Base-by-base conservation (phyloP, 2,888 invertebrate species). In the Plutella xylostella region DNA sequence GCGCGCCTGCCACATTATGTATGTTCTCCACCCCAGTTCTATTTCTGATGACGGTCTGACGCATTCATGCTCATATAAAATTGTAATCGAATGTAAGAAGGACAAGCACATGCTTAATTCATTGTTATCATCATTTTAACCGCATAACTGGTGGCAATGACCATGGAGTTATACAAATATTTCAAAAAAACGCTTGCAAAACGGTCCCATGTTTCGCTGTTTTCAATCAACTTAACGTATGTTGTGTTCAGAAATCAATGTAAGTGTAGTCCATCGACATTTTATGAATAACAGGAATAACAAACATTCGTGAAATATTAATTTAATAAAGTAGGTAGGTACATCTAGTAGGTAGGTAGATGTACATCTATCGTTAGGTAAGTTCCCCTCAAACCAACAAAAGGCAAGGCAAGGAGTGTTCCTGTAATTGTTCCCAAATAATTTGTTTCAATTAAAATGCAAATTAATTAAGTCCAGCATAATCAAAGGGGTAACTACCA, bases 371-470 rank as follows among this genome's bases (percentile, higher is more conserved):
- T n/a, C n/a, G n/a, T n/a, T n/a, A n/a, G n/a, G n/a, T n/a, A n/a
- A n/a, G n/a, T n/a, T 33, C 14, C 33, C 33, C 14, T 37, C 20
- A 19, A n/a, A 28, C 3, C 3, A 20, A 37, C 37, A 37, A 37
- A 19, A 37, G 37, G 20, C 5, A 22, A 30, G 19, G 20, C 14
- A 33, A n/a, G n/a, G 31, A n/a, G 14, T 28, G 37, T 46, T 42
- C n/a, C 44, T 60, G 53, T 56, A 61, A 63, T 62, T 62, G 63
- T 63, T 63, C 62, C 63, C 55, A 58, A 48, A 72, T 77, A 76
- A 79, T 77, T 72, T 71, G 72, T 76, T 80, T 77, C 72, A 78
- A 79, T 82, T 79, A 78, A 78, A 79, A 79, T 77, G 71, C 70
- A 73, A 78, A 77, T 80, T 82, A 76, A 76, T 79, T 78, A 76